Percentiles rank a stretch among this genome's conserved stretches.
Evolutionary conservation across 2,888 invertebrate genomes (phyloP).

Genomic region (Drosophila kanekoi): DNA sequence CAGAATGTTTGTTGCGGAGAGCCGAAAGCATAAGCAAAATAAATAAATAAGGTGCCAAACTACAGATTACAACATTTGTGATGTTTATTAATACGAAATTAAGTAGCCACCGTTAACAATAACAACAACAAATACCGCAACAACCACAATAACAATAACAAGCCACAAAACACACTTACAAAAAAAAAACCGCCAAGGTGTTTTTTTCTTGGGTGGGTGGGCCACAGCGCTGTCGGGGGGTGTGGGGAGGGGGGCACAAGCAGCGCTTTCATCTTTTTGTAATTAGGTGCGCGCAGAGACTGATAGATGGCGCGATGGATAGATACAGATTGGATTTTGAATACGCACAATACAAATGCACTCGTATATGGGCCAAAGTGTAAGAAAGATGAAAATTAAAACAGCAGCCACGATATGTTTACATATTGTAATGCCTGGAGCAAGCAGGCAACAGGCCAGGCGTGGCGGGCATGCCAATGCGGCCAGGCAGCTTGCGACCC

Average conservation of each 20-base stretch:
- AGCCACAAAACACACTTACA: conserved; percentile 10
- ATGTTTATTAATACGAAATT: conserved; percentile 80
- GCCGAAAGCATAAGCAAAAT: conserved; percentile 43
- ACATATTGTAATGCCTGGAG: conserved; percentile 49
- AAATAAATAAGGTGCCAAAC: conserved; percentile 78
- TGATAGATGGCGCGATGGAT: conserved; percentile 68
- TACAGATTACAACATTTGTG: conserved; percentile 77
- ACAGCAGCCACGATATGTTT: conserved; percentile 64
- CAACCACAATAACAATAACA: conserved; percentile 11
- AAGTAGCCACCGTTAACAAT: conserved; percentile 70
- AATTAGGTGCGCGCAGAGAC: conserved; percentile 75
- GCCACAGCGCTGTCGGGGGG: conserved; percentile 15
- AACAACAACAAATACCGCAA: conserved; percentile 23
- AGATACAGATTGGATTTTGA: conserved; percentile 63
- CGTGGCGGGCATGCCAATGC: conserved; percentile 31
- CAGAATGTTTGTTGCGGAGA: conserved; percentile 49
- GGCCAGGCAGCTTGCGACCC: conserved; percentile 17
- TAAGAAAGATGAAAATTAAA: conserved; percentile 72
- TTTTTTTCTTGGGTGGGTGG: conserved; percentile 59
- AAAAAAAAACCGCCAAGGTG: conserved; percentile 53
- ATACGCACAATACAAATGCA: conserved; percentile 24
- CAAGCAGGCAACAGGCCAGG: conserved; percentile 5
- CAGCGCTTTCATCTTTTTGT: conserved; percentile 79
- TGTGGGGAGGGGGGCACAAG: conserved; percentile 49
- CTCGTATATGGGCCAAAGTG: conserved; percentile 48